Evolutionary conservation across 35 echinoderm and acorn worm genomes (phyloP), one percentile per base, ranked within the genome.

Genomic region (Heliocidaris erythrogramma): DNA sequence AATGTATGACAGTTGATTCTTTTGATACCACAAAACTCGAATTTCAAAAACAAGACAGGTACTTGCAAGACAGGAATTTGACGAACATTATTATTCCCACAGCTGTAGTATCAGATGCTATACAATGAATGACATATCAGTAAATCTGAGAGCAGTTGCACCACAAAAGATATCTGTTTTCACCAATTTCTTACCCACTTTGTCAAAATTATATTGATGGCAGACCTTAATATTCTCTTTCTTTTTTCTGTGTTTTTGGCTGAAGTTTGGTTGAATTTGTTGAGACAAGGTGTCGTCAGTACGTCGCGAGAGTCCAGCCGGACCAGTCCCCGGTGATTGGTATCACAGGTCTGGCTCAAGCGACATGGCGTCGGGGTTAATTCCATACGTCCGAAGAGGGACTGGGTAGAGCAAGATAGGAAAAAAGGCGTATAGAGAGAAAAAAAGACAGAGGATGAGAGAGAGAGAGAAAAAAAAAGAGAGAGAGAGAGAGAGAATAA

Each of bases 251-350:
- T 78, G 35, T 42, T 42, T 42, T 78, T 78, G 65, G 3, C n/a
- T 78, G 65, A 78, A 78, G 65, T 78, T 78, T 78, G 18, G 65
- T 78, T 24, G 65, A 78, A 78, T 78, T 78, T 78, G 65, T 78
- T 78, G 18, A 89, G 87, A 89, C 87, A 48, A 48, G 9, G 31
- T 32, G 87, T 35, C 87, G 87, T 88, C 86, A 48, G 31, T 9
- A 42, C 86, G 86, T 89, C 31, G 87, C 31, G 87, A 89, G 31
- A 31, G 87, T 32, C 31, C 87, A 32, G 47, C 12, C 87, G 31
- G 31, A 48, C 47, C 87, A 48, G 31, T 89, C 87, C 47, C 87
- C 87, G 87, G 87, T 89, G 87, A 89, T 16, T 48, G 87, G 87
- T 89, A 17, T 35, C 18, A 18, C 87, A 42, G 87, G 47, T 32